These are phyloP conservation scores for Dicrostonyx torquatus DNA, from an alignment of 2,797 vertebrate genomes.

Conservation along the genomic window DNA sequence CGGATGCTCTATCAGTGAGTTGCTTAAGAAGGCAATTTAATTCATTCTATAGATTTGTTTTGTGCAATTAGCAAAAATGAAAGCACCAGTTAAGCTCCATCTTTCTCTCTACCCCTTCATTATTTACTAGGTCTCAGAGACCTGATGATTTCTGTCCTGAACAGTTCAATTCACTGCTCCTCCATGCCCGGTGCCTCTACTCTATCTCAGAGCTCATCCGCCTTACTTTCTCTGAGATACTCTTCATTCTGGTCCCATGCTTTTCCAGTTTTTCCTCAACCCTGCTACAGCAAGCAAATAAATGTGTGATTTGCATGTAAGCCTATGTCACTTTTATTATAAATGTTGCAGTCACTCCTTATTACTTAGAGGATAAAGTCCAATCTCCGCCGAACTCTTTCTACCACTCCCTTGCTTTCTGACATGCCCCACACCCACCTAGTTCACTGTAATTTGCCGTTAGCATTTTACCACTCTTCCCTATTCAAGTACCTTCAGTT, in stretches of 20 bases:
- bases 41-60: not conserved
- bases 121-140: not conserved
- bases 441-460: not conserved
- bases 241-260: not conserved
- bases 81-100: not conserved
- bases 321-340: not conserved
- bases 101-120: not conserved
- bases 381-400: not conserved
- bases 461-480: not conserved
- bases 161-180: not conserved
- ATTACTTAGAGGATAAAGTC: constrained; percentile 17
- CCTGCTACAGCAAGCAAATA: not conserved
- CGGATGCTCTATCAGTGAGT: too few relatives aligned
- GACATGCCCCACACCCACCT: not conserved
- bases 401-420: not conserved
- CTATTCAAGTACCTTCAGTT: not conserved
- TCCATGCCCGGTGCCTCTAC: not conserved
- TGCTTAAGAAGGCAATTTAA: not conserved
- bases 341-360: constrained; percentile 13
- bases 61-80: not conserved
- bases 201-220: not conserved
- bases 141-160: not conserved
- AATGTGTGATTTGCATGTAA: constrained; percentile 41
- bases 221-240: not conserved
- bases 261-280: not conserved